Evolutionary conservation across 1,140 invertebrate species (phyloP).

Genomic region (Triops cancriformis): DNA sequence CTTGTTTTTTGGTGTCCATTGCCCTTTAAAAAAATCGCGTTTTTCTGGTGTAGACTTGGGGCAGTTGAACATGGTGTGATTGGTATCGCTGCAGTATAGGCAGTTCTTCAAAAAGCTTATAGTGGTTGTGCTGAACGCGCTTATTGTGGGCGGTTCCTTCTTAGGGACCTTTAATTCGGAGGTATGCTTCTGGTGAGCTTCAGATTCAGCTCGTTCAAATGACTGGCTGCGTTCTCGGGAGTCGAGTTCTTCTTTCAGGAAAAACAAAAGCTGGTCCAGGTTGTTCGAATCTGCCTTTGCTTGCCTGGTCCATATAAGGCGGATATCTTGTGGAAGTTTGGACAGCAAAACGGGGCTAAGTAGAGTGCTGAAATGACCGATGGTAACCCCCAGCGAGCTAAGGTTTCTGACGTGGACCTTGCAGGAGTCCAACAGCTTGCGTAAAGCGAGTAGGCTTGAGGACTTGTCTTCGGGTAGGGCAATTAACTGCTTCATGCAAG

Average conservation of each 20-base stretch:
- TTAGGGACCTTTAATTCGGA: not conserved
- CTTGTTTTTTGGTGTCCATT: too few species aligned
- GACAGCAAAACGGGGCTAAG: not conserved
- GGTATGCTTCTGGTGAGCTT: not conserved
- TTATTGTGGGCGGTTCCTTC: not conserved
- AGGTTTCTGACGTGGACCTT: not conserved
- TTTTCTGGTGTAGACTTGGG: not conserved
- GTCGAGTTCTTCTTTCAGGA: constrained; percentile 2
- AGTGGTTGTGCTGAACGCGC: not conserved
- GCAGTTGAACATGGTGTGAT: not conserved
- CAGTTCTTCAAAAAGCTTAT: not conserved
- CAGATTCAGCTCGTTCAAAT: not conserved
- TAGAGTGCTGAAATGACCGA: not conserved
- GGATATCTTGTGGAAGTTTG: not conserved
- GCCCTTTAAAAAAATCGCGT: too few species aligned
- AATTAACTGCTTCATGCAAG: not conserved
- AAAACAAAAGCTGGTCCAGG: not conserved
- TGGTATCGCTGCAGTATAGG: not conserved
- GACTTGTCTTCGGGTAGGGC: not conserved
- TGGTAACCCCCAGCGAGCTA: not conserved
- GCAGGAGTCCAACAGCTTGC: not conserved
- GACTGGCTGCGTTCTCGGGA: not conserved
- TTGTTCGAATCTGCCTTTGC: not conserved
- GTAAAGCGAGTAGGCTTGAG: not conserved
- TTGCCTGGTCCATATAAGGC: not conserved